Evolutionary conservation across 2,113 vertebrate species (phyloP).

Genomic region (Hydropotes inermis): DNA sequence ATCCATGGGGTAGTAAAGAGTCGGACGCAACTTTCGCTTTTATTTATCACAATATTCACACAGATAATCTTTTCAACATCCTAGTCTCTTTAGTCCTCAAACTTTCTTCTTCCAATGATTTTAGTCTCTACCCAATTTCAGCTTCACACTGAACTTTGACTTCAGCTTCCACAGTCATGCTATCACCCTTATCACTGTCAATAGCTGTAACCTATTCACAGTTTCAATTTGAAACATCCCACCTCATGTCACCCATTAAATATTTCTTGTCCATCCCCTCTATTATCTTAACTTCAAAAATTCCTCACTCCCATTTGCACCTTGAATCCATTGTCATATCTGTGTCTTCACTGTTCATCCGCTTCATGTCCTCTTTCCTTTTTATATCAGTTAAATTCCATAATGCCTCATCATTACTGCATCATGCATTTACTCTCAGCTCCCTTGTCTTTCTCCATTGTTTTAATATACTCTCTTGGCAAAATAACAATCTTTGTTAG

Average conservation of each 20-base stretch:
- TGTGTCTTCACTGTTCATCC: neutral
- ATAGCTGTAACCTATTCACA: neutral
- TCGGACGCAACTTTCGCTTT: accelerated
- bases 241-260: neutral
- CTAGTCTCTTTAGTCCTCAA: neutral
- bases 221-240: neutral
- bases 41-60: neutral
- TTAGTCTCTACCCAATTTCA: neutral
- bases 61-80: neutral
- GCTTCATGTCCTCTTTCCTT: neutral
- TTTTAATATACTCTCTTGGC: neutral
- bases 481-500: neutral
- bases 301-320: neutral
- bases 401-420: neutral
- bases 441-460: neutral
- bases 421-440: neutral
- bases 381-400: neutral
- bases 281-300: neutral
- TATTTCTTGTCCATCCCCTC: neutral
- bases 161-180: neutral
- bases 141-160: neutral
- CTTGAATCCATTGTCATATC: neutral
- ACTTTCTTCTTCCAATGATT: neutral
- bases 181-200: neutral
- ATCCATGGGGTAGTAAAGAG: neutral